Base-by-base conservation (phyloP, 92 coral and sea anemone genomes). In the Desmophyllum pertusum region DNA sequence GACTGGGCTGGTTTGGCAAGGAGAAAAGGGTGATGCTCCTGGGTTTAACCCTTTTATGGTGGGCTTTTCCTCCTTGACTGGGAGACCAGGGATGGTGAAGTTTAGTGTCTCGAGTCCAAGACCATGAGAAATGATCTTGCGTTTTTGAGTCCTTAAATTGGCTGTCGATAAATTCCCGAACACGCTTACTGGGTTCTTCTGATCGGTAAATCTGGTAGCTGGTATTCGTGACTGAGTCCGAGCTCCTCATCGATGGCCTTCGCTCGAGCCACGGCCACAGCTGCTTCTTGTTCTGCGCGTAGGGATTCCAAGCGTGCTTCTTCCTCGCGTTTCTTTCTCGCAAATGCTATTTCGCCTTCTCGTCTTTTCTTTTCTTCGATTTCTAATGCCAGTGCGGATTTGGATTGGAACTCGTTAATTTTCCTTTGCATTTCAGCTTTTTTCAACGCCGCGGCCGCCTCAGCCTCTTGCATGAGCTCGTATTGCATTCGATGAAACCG, bases 401-500 rank as follows among this genome's bases (percentile, higher is more conserved):
- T 55, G 0, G 70, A 18, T 71, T 79, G 31, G 8, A 40, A 1
- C 8, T 79, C 40, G 4, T 51, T 17, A 35, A 55, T 68, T 39
- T 61, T 59, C 67, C 50, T 80, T 38, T 64, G 69, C 51, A 46
- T 52, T 71, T 80, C 76, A 11, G 76, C 85, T 46, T 66, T 87
- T 75, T 87, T 81, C 4, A 81, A 15, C 0, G 79, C 87, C 18
- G 87, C 90, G 2, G 83, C 87, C 39, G 90, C 90, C 3, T 87
- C 86, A n/a, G 15, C 70, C 90, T 62, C 77, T 30, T 0, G 87
- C 83, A 1, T 81, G 86, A 10, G 86, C 90, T 0, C 77, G 87
- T 6, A 73, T 0, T 1, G 86, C 78, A n/a, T 21, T 73, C 0
- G 86, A 87, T 21, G 86, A 87, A 6, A 51, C 10, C 3, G 84